Base-by-base conservation (phyloP, 2,888 invertebrate species). In the Drosophila ustulata region DNA sequence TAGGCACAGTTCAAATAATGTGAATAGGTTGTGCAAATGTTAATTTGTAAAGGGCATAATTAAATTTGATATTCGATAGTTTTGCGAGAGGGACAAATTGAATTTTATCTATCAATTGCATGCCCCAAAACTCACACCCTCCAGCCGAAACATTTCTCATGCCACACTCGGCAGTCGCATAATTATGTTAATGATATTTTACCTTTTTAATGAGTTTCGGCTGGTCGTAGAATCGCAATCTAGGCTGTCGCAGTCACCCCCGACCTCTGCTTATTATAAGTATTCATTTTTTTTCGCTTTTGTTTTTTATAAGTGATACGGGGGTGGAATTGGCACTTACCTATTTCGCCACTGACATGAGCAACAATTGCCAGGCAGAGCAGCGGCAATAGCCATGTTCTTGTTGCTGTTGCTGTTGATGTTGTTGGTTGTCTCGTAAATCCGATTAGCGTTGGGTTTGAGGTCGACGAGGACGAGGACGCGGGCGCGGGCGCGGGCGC, bases 341-440 rank as follows among this genome's bases (percentile, higher is more conserved):
- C 89, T 71, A 87, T 82, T 85, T 88, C 81, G 63, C 89, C 91
- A 77, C 70, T 77, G 71, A 78, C 82, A 72, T 75, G 82, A 65
- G 75, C 82, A 72, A 91, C 82, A 78, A 90, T 80, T 82, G 88
- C 83, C 69, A 83, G 66, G 78, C 80, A 88, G 74, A 90, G 86
- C 75, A 90, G 78, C 71, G 89, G 82, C 78, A 89, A 77, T 66
- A 86, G 57, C 82, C 75, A 75, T 51, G 56, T 66, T 69, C 45
- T 52, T 64, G 53, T 75, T 50, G 23, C 30, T 56, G 43, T 57
- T 61, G 51, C 64, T 80, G 74, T 62, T 73, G 75, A 64, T 73
- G 62, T 59, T 64, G 62, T 56, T 62, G 78, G 65, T 30, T 62
- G 62, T 53, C 65, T 66, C 43, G 83, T 82, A 82, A 90, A 90